Conservation (phyloP, 2,113 vertebrate genomes). For the Acrocephalus kingi region DNA sequence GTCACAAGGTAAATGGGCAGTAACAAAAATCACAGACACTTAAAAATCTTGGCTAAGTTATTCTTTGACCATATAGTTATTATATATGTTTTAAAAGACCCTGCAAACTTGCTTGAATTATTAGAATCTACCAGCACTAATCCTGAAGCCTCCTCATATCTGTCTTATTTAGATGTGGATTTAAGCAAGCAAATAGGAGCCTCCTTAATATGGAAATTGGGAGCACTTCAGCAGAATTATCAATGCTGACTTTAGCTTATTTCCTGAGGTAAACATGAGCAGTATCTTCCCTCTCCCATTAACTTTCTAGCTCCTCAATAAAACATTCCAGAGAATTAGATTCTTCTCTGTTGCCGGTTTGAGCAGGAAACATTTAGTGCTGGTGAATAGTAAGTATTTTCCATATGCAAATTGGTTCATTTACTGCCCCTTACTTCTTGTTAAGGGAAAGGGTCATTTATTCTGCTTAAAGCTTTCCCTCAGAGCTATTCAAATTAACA, state of each 20-base stretch:
- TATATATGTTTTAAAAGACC: background rate
- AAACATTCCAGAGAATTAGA: background rate
- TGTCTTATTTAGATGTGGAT: background rate
- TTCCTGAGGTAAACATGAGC: background rate
- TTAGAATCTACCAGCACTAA: background rate
- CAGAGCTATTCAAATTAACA: constrained; percentile 34
- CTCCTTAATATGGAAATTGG: background rate
- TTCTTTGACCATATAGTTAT: background rate
- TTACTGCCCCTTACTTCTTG: background rate
- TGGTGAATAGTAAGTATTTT: constrained; percentile 16
- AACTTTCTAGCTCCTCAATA: background rate
- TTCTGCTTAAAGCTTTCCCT: constrained; percentile 11
- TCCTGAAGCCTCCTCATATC: background rate
- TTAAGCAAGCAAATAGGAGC: background rate
- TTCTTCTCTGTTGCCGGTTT: background rate
- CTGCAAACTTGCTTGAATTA: background rate
- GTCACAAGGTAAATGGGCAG: background rate
- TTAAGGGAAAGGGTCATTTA: constrained; percentile 25
- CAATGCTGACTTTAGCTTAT: background rate
- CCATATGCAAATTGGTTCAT: constrained; percentile 26
- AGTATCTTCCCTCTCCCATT: background rate
- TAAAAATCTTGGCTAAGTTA: background rate
- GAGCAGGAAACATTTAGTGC: constrained; percentile 17
- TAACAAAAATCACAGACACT: background rate
- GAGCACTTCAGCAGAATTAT: background rate